Conservation (phyloP, 92 coral and sea anemone species). For the Actinernus sp. region DNA sequence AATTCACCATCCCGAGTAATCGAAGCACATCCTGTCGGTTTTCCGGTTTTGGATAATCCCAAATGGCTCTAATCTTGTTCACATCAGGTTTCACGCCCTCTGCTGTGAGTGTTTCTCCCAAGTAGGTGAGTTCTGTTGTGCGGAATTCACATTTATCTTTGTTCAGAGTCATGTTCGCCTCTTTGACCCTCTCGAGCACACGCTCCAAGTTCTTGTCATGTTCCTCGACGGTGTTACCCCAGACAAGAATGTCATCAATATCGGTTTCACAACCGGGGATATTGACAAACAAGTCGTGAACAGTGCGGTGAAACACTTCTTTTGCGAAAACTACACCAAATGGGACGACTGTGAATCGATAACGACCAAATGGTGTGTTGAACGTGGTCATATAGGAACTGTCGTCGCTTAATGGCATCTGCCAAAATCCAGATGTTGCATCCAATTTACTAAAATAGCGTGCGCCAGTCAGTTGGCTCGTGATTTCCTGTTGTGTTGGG, state of each 20-base stretch:
- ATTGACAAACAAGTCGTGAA: too few species aligned
- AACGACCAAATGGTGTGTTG: conserved; percentile 66
- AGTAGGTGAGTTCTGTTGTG: conserved; percentile 35
- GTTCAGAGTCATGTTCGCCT: too few species aligned
- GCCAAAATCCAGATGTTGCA: too few species aligned
- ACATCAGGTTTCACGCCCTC: conserved; percentile 63
- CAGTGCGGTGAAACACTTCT: conserved; percentile 65
- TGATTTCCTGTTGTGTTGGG: conserved; percentile 70
- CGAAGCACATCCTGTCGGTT: conserved; percentile 61
- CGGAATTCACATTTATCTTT: conserved; percentile 52
- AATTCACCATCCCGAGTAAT: conserved; percentile 66
- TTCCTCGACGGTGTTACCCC: too few species aligned
- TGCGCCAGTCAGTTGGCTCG: conserved; percentile 51
- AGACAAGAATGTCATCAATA: too few species aligned
- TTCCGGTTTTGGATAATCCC: conserved; percentile 34
- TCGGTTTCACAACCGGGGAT: too few species aligned
- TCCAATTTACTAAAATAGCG: conserved; percentile 62
- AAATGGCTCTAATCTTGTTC: conserved; percentile 55
- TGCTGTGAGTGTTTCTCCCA: conserved; percentile 57
- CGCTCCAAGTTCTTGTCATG: conserved; percentile 12
- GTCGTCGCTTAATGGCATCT: too few species aligned
- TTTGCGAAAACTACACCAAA: too few species aligned
- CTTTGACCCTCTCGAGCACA: too few species aligned
- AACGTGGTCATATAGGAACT: conserved; percentile 61
- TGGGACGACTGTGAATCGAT: too few species aligned